Evolutionary conservation across 2,797 vertebrate species (phyloP), one percentile per base, ranked within the genome.

Genomic region (Periparus ater): DNA sequence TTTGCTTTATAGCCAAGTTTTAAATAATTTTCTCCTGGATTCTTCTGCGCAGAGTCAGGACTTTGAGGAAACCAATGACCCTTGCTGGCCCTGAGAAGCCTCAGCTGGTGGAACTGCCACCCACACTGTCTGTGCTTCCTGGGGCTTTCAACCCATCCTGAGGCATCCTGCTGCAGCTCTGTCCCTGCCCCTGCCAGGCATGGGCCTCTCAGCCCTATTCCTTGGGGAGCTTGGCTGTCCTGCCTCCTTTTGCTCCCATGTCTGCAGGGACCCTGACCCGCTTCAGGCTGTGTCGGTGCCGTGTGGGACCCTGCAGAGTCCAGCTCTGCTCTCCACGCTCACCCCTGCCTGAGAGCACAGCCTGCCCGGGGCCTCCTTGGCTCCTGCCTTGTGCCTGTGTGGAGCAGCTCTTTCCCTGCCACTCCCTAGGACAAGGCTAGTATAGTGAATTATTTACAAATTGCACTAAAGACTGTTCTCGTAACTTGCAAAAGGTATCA

Each of bases 291-390:
- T 21, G 18, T 3, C 6, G 40, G 6, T 11, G 22, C 27, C 47
- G 10, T 12, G 2, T 6, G 8, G 19, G 32, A 50, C 7, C 13
- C 17, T 65, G 10, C 34, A 19, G 22, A 45, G 40, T 2, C 6
- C 47, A 25, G 47, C 47, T 7, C 47, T 7, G 47, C 22, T 25
- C 47, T 7, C 22, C 23, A 23, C 14, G 23, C 47, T 25, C 22
- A 7, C 22, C 42, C 42, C 42, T 19, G 25, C 32, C 25, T 44
- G 22, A 34, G 13, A 70, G 38, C 34, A 18, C 20, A 47, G 27
- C 14, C 54, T 36, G 8, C 10, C 20, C 0, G 1, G 13, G 30
- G 2, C 42, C 45, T 16, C 17, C 21, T 54, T 0, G 0, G 7
- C 13, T 73, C 60, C 63, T 17, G 10, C 6, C 22, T 61, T 19